These are phyloP conservation scores for Onychostoma macrolepis DNA, from an alignment of 2,113 vertebrate genomes.

Conservation along the genomic window DNA sequence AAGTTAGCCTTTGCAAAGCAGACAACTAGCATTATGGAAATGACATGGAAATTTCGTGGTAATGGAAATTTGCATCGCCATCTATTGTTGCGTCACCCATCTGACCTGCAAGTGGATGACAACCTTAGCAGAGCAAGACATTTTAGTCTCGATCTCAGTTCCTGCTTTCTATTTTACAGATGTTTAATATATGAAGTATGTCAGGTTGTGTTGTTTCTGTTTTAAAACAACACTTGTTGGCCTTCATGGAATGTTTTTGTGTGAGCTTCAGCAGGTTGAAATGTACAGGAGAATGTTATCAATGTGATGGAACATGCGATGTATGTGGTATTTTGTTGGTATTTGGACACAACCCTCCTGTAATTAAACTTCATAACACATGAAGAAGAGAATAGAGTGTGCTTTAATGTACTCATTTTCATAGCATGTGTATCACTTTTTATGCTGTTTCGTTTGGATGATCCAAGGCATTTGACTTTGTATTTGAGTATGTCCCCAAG, in stretches of 20 bases:
- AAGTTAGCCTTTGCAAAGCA: conserved; percentile 24
- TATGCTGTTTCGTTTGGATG: not conserved
- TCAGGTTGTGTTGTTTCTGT: not conserved
- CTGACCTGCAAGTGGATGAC: not conserved
- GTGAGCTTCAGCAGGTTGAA: conserved; percentile 1
- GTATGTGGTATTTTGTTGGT: conserved; percentile 31
- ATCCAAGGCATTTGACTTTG: not conserved
- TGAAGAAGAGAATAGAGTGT: conserved; percentile 9
- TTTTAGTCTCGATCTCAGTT: not conserved
- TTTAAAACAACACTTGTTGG: not conserved
- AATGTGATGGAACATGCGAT: conserved; percentile 18
- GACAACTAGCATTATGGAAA: conserved; percentile 28
- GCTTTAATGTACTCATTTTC: not conserved
- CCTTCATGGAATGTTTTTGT: conserved; percentile 7
- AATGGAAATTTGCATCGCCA: conserved; percentile 5
- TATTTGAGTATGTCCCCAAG: not conserved
- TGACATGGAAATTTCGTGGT: not conserved
- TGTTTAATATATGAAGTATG: not conserved
- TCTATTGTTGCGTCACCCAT: not conserved
- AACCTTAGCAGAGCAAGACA: not conserved
- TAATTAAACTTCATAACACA: not conserved
- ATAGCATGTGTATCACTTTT: not conserved
- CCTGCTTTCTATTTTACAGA: not conserved
- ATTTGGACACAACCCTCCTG: not conserved
- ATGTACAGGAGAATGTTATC: conserved; percentile 38